Percentiles rank a stretch among this genome's conserved stretches.
phyloP scores from a whole-genome alignment of 2,113 vertebrate species.

The Myodes glareolus region DNA sequence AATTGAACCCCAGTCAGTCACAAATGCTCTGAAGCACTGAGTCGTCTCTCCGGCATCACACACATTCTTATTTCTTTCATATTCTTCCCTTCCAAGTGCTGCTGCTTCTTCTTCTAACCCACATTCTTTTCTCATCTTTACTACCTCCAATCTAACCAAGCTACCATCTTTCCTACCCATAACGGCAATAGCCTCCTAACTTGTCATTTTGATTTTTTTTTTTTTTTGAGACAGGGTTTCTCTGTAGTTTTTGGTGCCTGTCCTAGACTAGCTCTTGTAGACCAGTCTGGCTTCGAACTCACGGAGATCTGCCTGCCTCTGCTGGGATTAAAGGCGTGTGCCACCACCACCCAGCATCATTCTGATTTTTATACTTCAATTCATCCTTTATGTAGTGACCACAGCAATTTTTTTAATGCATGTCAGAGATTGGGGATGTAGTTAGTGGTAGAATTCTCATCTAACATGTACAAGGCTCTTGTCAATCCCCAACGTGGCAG shows the following conservation, averaged over 20 bases:
- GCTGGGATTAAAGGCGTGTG: no score
- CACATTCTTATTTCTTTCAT: conserved; percentile 3
- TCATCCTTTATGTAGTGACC: neutral
- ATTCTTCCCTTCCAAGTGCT: neutral
- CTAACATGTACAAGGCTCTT: neutral
- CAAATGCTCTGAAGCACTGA: neutral
- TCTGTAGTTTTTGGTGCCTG: no score
- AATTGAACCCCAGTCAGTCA: neutral
- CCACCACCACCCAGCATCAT: no score
- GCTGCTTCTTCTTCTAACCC: neutral
- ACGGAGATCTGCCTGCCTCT: no score
- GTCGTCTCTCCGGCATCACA: neutral
- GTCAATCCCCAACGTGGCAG: neutral
- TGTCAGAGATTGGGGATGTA: neutral
- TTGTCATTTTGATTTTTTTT: conserved; percentile 42
- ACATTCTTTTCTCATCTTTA: neutral
- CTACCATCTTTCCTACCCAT: neutral
- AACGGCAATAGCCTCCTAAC: neutral
- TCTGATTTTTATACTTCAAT: conserved; percentile 29
- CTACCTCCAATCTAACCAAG: neutral
- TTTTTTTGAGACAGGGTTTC: no score
- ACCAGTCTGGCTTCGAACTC: no score
- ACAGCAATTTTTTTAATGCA: neutral
- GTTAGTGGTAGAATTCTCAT: neutral
- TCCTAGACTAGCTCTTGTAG: no score